These are phyloP conservation scores for Lepidurus arcticus DNA, from an alignment of 1,140 invertebrate genomes.

Conservation along the genomic window DNA sequence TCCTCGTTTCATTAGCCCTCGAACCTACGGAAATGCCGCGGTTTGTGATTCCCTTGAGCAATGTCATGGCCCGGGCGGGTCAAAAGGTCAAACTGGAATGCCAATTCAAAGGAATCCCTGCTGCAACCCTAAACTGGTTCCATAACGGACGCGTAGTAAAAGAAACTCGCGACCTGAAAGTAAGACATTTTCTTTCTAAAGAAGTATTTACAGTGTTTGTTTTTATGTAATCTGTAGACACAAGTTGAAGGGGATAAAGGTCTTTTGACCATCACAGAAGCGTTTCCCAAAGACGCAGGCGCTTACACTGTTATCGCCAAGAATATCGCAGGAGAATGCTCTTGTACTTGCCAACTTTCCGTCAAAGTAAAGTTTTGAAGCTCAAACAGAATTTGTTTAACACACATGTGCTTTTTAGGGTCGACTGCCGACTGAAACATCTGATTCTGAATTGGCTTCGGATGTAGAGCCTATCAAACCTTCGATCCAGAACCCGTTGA, in stretches of 20 bases:
- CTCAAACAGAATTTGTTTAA: neutral
- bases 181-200: slow-evolving; percentile 27
- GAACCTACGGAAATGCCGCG: slow-evolving; percentile 51
- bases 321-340: slow-evolving; percentile 59
- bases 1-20: slow-evolving; percentile 45
- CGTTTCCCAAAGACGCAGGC: slow-evolving; percentile 64
- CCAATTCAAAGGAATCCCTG: slow-evolving; percentile 47
- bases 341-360: slow-evolving; percentile 57
- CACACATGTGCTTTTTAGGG: slow-evolving; percentile 42
- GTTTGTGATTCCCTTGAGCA: slow-evolving; percentile 51
- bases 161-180: slow-evolving; percentile 49
- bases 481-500: slow-evolving; percentile 62
- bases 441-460: slow-evolving; percentile 61
- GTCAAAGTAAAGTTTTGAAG: slow-evolving; percentile 50
- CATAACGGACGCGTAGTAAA: slow-evolving; percentile 53
- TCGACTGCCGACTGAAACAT: slow-evolving; percentile 62
- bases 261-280: slow-evolving; percentile 62
- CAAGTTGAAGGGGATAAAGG: slow-evolving; percentile 53
- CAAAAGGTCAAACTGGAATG: slow-evolving; percentile 64
- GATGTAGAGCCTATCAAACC: slow-evolving; percentile 67
- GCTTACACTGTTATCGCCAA: slow-evolving; percentile 58
- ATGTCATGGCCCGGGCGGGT: slow-evolving; percentile 58
- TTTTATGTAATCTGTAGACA: slow-evolving; percentile 48
- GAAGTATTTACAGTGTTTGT: neutral
- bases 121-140: slow-evolving; percentile 47